Evolutionary conservation across 2,113 vertebrate genomes (phyloP), one percentile per base, ranked within the genome.

Genomic region (Ceyx melanurus): DNA sequence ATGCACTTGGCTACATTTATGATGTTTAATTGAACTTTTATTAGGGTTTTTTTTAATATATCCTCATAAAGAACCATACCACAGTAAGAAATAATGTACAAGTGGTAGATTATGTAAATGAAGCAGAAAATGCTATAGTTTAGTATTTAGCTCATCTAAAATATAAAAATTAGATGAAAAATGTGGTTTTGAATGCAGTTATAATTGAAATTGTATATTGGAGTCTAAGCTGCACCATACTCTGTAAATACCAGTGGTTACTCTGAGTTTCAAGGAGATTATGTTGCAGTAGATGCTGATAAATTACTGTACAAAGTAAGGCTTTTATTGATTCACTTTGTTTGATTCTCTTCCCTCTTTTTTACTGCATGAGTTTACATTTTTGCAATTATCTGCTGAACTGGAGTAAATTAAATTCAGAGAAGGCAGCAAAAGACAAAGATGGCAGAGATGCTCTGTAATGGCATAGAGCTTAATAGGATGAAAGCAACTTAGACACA

Each of bases 1-100:
- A 74, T 57, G 33, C 62, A 64, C 81, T 94, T 88, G 82, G 88
- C 94, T 94, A 86, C 54, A 66, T 73, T 92, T 77, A 73, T 89
- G 71, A 62, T 90, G 90, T 92, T 95, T 96, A 96, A 96, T 96
- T 96, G 94, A 95, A 94, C 89, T 96, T 94, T 87, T 92, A 92
- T 95, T 90, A 96, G 91, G 3, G 81, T 93, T 93, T 93, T 93
- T 75, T 82, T 94, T 81, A 95, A 65, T 89, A 68, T 79, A 56
- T 78, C 71, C 57, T 85, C 93, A 65, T 95, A 93, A 97, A 95
- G 68, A 48, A 90, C 77, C 76, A 42, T 94, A 82, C 33, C 71
- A 72, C 68, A 70, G 70, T 79, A 77, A 93, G 92, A 96, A 96
- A 95, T 88, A 93, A 76, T 18, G 56, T 73, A 72, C 89, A 92